Evolutionary conservation across 2,888 invertebrate species (phyloP).

Genomic region (Idaea aversata): DNA sequence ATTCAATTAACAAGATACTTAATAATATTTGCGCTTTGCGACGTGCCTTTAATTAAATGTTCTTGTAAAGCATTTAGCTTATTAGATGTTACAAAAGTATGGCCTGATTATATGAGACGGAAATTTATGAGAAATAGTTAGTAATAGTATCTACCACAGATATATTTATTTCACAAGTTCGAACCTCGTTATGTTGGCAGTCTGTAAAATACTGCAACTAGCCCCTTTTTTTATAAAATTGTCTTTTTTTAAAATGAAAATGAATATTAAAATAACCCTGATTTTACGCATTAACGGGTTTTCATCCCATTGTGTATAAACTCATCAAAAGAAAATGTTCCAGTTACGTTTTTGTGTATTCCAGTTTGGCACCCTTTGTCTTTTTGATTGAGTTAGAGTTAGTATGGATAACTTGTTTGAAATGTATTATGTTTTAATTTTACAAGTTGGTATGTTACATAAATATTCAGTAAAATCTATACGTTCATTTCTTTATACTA

Average conservation of each 20-base stretch:
- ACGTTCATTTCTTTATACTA: slow-evolving; percentile 5
- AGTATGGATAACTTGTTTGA: not conserved
- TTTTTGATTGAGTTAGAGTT: not conserved
- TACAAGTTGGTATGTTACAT: not conserved
- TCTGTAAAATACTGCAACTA: too few relatives aligned
- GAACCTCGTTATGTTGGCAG: too few relatives aligned
- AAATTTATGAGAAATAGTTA: too few relatives aligned
- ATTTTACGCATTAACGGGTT: too few relatives aligned
- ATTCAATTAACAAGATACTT: not conserved
- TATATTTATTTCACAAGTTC: too few relatives aligned
- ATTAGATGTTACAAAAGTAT: not conserved
- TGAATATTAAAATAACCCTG: too few relatives aligned
- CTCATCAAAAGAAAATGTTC: not conserved
- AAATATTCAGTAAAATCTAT: not conserved
- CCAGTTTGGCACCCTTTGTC: not conserved
- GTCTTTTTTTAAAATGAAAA: too few relatives aligned
- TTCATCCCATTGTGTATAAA: not conserved
- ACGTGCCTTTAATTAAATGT: not conserved
- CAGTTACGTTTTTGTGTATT: not conserved
- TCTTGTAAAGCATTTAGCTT: not conserved
- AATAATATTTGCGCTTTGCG: not conserved
- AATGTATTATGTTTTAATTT: not conserved
- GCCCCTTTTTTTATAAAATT: too few relatives aligned
- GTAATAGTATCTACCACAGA: too few relatives aligned
- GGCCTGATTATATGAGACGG: not conserved